Base-by-base conservation (phyloP, 2,888 invertebrate species). In the Perizoma flavofasciatum region DNA sequence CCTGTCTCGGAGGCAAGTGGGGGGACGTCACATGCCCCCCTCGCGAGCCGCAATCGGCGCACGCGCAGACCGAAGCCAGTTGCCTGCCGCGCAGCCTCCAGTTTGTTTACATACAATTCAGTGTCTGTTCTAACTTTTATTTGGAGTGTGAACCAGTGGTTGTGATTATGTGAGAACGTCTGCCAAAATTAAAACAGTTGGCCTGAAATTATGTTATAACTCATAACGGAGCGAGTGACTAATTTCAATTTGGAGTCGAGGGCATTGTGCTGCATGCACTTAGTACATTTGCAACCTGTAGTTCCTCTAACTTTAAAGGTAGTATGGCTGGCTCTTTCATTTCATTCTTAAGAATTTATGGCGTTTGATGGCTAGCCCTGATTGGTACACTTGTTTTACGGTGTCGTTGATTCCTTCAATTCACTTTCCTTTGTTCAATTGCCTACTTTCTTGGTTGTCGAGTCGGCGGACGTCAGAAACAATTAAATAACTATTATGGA, bases 1-100 rank as follows among this genome's bases (percentile, higher is more conserved):
- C 74, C 73, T 75, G 75, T 72, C 72, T 77, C 67, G 70, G 64
- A 73, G 71, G 69, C 67, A 72, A 77, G 78, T 68, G 80, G 81
- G 81, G 86, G 78, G 75, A 76, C 71, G 81, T 78, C 83, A 83
- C 78, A 81, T 77, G 71, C 73, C 79, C 78, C 72, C 74, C 70
- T 68, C 65, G 68, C 61, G 63, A 66, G 61, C 69, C 70, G 67
- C 78, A 75, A 76, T 81, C 85, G 84, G 82, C 88, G 89, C 88
- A 79, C 85, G 89, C 89, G 90, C 90, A 87, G 76, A 79, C 76
- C 77, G 78, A 73, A 84, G 86, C 88, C 89, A 90, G 92, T 89
- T 84, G 88, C 81, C 77, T 83, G 86, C 84, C 88, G 88, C 86
- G 85, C 89, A 89, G 89, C 90, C 91, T 91, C 89, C 85, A 82